Evolutionary conservation across 2,113 vertebrate genomes (phyloP).

Genomic region (Corythoichthys haematopterus): DNA sequence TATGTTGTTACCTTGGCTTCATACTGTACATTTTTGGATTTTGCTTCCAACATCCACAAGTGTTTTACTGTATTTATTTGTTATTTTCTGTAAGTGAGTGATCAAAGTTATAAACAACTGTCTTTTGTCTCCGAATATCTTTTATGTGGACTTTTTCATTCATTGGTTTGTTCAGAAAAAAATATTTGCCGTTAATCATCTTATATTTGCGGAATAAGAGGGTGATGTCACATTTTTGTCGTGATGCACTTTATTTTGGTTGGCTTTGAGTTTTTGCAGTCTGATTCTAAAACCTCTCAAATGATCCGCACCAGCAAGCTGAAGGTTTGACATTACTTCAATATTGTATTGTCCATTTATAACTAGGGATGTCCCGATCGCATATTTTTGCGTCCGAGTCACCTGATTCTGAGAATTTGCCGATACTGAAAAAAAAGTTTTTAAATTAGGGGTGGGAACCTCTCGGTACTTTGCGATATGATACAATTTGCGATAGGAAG

Average conservation of each 20-base stretch:
- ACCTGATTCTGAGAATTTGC: too few species aligned
- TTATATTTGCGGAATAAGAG: background rate
- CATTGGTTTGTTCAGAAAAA: background rate
- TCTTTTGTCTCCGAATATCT: background rate
- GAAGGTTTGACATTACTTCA: background rate
- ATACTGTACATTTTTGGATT: background rate
- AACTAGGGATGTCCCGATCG: too few species aligned
- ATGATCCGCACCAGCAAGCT: background rate
- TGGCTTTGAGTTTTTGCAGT: background rate
- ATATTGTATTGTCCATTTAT: background rate
- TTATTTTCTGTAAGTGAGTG: background rate
- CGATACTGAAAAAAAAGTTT: too few species aligned
- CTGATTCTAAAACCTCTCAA: background rate
- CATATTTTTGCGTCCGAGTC: too few species aligned
- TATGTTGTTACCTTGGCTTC: background rate
- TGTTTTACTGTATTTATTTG: background rate
- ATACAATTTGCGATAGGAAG: too few species aligned
- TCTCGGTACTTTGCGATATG: too few species aligned
- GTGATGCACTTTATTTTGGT: background rate
- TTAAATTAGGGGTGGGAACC: too few species aligned
- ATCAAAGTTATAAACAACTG: background rate
- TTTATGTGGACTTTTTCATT: background rate
- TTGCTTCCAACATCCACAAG: background rate
- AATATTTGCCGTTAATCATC: too few species aligned
- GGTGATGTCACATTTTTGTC: background rate